Base-by-base conservation (phyloP, 2,888 invertebrate species). In the Cacoxenus indagator region DNA sequence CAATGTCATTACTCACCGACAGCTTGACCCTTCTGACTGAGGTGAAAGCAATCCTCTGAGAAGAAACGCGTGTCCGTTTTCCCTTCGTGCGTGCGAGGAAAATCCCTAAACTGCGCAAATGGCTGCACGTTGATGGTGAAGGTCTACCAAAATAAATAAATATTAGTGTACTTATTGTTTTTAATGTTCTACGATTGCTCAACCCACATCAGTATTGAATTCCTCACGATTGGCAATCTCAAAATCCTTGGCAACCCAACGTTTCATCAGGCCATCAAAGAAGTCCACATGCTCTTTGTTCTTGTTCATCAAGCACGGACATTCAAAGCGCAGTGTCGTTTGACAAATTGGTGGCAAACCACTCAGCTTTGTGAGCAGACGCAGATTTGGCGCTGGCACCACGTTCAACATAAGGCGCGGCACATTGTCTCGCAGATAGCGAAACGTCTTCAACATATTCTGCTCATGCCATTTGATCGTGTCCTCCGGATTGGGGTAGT, bases 1-100 rank as follows among this genome's bases (percentile, higher is more conserved):
- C 2, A 14, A 14, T 14, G 8, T 31, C 14, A 14, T 11, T 46
- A 70, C 73, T 43, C 59, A 91, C 91, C 88, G 85, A 86, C 81
- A 1, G 91, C 91, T 71, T 91, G 90, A 17, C 89, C 88, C 75
- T 90, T 91, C 79, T 92, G 92, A 73, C 91, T 91, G 5, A 91
- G 85, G 80, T 92, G 92, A 75, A 92, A 92, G 81, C 92, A 92
- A 80, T 92, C 92, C 45, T 85, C 83, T 0, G 92, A 90, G 61
- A 91, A 83, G 81, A 89, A 91, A 0, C 89, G 85, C 46, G 88
- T 87, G 83, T 92, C 91, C 0, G 88, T 84, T 0, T 73, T 73
- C 0, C 90, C 90, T 55, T 89, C 80, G 1, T 82, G 73, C 0
- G 69, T 82, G 19, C 69, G 79, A 0, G 91, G 91, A 62, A 91